Evolutionary conservation across 2,888 invertebrate genomes (phyloP).

Genomic region (Helobdella robusta): DNA sequence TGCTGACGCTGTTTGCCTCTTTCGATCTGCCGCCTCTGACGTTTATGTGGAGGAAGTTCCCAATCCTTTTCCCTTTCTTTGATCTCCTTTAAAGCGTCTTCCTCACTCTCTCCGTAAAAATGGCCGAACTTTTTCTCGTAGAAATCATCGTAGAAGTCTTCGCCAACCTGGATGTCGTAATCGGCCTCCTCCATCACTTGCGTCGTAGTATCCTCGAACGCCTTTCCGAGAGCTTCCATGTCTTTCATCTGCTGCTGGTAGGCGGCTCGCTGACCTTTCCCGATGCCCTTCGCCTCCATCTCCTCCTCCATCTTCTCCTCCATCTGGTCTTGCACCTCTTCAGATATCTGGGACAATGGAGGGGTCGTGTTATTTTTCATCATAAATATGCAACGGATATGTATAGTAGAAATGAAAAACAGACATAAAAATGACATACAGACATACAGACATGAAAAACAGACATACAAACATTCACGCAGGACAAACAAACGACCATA

Average conservation of each 20-base stretch:
- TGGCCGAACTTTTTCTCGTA: not conserved
- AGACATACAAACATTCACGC: no score
- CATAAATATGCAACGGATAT: not conserved
- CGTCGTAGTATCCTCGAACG: not conserved
- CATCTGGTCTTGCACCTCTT: slow-evolving; percentile 12
- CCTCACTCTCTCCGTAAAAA: not conserved
- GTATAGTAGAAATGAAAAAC: no score
- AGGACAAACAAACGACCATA: no score
- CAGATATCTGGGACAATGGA: slow-evolving; percentile 1
- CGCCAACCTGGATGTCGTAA: not conserved
- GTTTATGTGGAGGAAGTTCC: no score
- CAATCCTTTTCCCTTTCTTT: no score
- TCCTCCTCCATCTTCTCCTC: not conserved
- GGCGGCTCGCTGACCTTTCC: not conserved
- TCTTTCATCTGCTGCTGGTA: not conserved
- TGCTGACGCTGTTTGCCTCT: no score
- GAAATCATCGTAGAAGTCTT: not conserved
- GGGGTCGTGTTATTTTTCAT: not conserved
- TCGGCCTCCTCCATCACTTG: not conserved
- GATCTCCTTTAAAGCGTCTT: not conserved
- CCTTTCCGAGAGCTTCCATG: not conserved
- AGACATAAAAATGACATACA: no score
- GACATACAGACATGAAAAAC: no score
- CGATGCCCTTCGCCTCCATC: not conserved
- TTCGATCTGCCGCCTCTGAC: no score